Conservation (phyloP, 2,888 invertebrate species). For the Ceriagrion tenellum region DNA sequence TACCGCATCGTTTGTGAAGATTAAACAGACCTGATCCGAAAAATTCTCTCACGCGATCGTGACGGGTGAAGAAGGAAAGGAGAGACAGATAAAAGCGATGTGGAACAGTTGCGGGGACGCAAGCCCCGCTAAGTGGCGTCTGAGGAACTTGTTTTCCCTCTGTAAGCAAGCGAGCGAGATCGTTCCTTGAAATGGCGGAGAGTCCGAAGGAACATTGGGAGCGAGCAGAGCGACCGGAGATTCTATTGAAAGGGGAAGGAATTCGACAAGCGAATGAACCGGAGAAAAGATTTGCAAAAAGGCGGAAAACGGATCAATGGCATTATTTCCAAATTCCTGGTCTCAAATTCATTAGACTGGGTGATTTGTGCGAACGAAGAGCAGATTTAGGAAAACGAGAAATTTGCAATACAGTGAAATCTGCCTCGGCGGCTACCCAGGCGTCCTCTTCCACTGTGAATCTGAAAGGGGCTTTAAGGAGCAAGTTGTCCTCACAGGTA, state of each 20-base stretch:
- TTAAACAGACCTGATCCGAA: constrained; percentile 28
- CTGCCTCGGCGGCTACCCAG: too few relatives aligned
- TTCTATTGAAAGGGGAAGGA: neutral
- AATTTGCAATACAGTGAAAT: too few relatives aligned
- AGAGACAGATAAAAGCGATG: neutral
- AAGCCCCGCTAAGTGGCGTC: neutral
- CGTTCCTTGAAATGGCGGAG: neutral
- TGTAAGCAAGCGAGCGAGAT: neutral
- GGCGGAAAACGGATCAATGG: too few relatives aligned
- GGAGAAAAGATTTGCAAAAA: too few relatives aligned
- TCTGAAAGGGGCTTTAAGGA: too few relatives aligned
- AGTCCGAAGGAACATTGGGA: neutral
- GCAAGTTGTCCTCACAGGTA: too few relatives aligned
- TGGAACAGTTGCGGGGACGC: neutral
- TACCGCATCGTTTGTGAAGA: neutral
- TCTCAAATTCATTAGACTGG: too few relatives aligned
- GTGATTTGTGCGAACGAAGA: too few relatives aligned
- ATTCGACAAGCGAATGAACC: neutral
- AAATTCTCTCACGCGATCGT: constrained; percentile 21
- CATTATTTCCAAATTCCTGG: too few relatives aligned
- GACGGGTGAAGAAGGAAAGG: neutral
- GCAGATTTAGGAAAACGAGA: too few relatives aligned
- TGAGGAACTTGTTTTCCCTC: neutral
- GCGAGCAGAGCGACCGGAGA: neutral
- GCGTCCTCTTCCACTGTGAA: too few relatives aligned